Evolutionary conservation across 2,113 vertebrate species (phyloP), one percentile per base, ranked within the genome.

Genomic region (Apteryx owenii): DNA sequence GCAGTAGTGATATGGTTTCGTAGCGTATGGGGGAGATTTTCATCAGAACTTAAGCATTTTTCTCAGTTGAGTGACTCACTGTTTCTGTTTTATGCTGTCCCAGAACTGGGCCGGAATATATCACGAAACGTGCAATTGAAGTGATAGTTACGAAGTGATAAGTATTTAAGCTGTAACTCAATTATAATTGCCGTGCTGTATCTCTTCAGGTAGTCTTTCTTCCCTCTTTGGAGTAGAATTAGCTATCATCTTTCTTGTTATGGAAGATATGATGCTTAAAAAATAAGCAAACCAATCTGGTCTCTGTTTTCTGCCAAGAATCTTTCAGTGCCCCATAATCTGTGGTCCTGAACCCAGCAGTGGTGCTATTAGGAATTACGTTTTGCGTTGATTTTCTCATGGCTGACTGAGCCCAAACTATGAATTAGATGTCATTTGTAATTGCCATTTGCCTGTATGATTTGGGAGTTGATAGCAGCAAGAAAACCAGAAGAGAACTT

Each of bases 381-480:
- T 87, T 96, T 93, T 92, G 66, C 6, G 5, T 83, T 70, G 77
- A 64, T 94, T 71, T 96, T 7, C 21, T 96, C 76, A 22, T 31
- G 94, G 85, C 89, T 85, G 89, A 92, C 66, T 95, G 95, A 92
- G 81, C 71, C 81, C 82, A 51, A 29, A 56, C 77, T 87, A 85
- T 90, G 93, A 97, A 88, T 92, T 90, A 96, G 29, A 69, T 93
- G 88, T 91, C 88, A 51, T 91, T 84, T 94, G 79, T 97, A 97
- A 96, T 85, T 96, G 81, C 93, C 62, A 50, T 97, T 96, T 91
- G 85, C 91, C 88, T 75, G 23, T 94, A 69, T 84, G 92, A 95
- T 86, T 66, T 91, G 94, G 81, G 85, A 95, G 93, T 75, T 95
- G 91, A 90, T 85, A 89, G 69, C 76, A 89, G 58, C 82, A 75